Base-by-base conservation (phyloP, 2,888 invertebrate species). In the Torymus texanus region DNA sequence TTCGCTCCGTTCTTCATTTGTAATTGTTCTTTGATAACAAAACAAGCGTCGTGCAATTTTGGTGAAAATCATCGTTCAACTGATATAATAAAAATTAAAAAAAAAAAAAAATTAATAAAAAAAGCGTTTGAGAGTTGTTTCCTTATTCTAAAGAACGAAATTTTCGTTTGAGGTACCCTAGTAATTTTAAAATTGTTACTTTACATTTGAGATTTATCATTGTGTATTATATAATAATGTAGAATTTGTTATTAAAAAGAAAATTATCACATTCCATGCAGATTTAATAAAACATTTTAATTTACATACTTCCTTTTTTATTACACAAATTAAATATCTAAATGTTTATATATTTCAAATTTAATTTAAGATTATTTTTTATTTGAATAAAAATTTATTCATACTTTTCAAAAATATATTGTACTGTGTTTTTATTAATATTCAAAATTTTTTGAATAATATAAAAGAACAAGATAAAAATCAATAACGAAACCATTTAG, bases 261-360 rank as follows among this genome's bases (percentile, higher is more conserved):
- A 67, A 29, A 21, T 75, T 51, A 76, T 41, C 61, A 75, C 75
- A 70, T 79, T 80, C 75, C 82, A 81, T 81, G 62, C 79, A 74
- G 70, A 80, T 74, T 82, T 80, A 83, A 79, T 80, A 80, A 80
- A 77, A 78, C 68, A 71, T 80, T 80, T 80, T 79, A 74, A 74
- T 77, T 80, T 78, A 80, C 71, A 66, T 61, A 72, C 21, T 75
- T 72, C 79, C 79, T 76, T 80, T 61, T 80, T 80, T 68, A 80
- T 63, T 76, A 76, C 79, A 76, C 68, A 51, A 76, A 63, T 56
- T 53, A 77, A 75, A 67, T 67, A 61, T 67, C 59, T 65, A 29
- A 78, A 65, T 51, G 29, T 29, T 29, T 29, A 29, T 29, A 29
- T 29, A 29, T 29, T 29, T 29, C 29, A 58, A 51, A 74, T 58